Evolutionary conservation across 2,113 vertebrate genomes (phyloP).

Genomic region (Isichthys henryi): DNA sequence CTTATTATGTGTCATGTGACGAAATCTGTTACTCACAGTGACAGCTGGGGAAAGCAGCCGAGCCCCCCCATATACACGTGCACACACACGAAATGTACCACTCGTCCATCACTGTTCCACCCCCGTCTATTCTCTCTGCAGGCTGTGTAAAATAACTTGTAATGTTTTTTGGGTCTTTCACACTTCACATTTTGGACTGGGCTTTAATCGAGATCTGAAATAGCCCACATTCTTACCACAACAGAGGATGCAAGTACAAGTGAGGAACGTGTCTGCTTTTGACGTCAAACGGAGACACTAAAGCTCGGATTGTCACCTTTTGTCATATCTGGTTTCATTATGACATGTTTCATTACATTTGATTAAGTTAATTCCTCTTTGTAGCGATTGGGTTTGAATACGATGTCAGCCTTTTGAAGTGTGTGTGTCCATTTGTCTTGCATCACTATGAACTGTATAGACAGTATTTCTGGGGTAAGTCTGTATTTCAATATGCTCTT

Average conservation of each 20-base stretch:
- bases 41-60: no score
- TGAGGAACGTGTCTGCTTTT: background rate
- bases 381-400: constrained; percentile 9
- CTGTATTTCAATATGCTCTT: background rate
- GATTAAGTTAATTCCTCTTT: constrained; percentile 23
- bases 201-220: background rate
- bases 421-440: background rate
- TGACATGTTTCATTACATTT: background rate
- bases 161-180: background rate
- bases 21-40: background rate
- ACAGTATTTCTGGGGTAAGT: background rate
- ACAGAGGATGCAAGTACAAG: background rate
- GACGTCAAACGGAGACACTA: background rate
- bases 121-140: background rate
- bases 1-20: background rate
- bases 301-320: background rate
- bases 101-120: background rate
- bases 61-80: background rate
- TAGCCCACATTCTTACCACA: background rate
- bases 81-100: background rate
- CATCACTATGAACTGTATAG: background rate
- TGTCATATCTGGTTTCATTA: background rate
- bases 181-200: background rate
- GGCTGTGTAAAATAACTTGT: background rate
- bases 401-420: background rate